These are phyloP conservation scores for Dioctria linearis DNA, from an alignment of 2,888 invertebrate genomes.

Conservation along the genomic window DNA sequence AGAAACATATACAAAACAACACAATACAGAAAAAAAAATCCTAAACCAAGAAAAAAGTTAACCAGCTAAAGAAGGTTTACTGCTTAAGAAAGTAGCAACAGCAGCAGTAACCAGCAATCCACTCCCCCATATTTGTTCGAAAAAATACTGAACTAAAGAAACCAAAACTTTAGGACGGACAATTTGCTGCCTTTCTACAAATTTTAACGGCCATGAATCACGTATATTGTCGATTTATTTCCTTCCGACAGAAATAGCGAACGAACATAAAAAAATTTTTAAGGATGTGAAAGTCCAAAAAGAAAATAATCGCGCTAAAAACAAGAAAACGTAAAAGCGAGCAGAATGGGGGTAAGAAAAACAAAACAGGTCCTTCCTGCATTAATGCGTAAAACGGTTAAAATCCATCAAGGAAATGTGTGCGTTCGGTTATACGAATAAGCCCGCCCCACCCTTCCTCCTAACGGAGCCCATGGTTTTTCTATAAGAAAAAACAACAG, in stretches of 20 bases:
- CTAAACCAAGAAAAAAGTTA: slow-evolving; percentile 32
- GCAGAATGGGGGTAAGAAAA: slow-evolving; percentile 19
- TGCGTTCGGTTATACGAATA: slow-evolving; percentile 9
- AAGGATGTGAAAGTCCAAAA: slow-evolving; percentile 47
- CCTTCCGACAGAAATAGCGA: slow-evolving; percentile 45
- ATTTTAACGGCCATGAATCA: slow-evolving; percentile 62
- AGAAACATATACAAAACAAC: slow-evolving; percentile 54
- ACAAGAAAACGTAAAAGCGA: slow-evolving; percentile 9
- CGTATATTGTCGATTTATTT: slow-evolving; percentile 62
- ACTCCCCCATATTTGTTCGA: slow-evolving; percentile 2
- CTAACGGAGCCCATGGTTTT: neutral
- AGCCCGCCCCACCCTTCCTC: neutral
- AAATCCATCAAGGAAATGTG: slow-evolving; percentile 51
- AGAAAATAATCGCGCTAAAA: slow-evolving; percentile 51
- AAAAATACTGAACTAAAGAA: slow-evolving; percentile 34
- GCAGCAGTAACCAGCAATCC: slow-evolving; percentile 14
- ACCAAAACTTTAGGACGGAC: slow-evolving; percentile 59
- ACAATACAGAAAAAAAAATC: slow-evolving; percentile 35
- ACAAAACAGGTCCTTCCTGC: slow-evolving; percentile 53
- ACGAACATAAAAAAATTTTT: slow-evolving; percentile 44
- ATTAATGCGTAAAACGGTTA: slow-evolving; percentile 53
- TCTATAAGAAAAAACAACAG: slow-evolving; percentile 20
- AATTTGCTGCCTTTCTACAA: slow-evolving; percentile 60
- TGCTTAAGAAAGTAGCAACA: slow-evolving; percentile 10
- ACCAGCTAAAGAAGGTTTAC: slow-evolving; percentile 28